These are phyloP conservation scores for Stercorarius parasiticus DNA, from an alignment of 2,113 vertebrate genomes.

Conservation along the genomic window DNA sequence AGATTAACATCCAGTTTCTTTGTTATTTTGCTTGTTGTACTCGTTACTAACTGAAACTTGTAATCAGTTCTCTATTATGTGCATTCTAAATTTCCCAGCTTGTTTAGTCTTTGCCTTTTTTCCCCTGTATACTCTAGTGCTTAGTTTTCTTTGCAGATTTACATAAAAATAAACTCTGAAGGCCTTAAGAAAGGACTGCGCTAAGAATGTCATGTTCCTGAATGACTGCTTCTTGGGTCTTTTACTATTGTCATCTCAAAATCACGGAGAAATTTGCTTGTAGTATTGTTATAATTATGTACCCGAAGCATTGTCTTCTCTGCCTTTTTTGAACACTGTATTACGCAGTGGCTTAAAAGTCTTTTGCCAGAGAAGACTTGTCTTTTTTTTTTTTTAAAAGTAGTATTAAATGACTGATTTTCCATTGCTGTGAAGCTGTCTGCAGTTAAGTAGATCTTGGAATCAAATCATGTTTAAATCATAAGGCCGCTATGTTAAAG, in stretches of 20 bases:
- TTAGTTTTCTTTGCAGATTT: neutral
- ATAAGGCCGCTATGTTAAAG: neutral
- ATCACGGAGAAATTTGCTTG: neutral
- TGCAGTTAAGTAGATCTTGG: neutral
- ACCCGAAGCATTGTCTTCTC: neutral
- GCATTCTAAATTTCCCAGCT: neutral
- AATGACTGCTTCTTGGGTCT: neutral
- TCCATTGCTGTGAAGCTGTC: neutral
- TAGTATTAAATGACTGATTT: neutral
- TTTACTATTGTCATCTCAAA: neutral
- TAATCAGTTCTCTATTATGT: neutral
- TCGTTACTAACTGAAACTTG: neutral
- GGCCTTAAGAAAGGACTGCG: neutral
- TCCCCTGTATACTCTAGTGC: neutral
- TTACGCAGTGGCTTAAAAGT: neutral
- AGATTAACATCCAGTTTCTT: neutral
- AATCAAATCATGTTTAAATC: slow-evolving; percentile 11
- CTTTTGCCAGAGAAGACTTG: neutral
- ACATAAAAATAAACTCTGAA: slow-evolving; percentile 23
- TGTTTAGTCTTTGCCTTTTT: neutral
- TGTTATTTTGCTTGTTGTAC: neutral
- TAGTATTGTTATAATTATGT: neutral
- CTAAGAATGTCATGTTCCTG: neutral
- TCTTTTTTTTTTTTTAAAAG: neutral
- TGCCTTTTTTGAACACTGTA: neutral